Conservation (phyloP, 1,140 invertebrate species). For the Drosophila lowei region DNA sequence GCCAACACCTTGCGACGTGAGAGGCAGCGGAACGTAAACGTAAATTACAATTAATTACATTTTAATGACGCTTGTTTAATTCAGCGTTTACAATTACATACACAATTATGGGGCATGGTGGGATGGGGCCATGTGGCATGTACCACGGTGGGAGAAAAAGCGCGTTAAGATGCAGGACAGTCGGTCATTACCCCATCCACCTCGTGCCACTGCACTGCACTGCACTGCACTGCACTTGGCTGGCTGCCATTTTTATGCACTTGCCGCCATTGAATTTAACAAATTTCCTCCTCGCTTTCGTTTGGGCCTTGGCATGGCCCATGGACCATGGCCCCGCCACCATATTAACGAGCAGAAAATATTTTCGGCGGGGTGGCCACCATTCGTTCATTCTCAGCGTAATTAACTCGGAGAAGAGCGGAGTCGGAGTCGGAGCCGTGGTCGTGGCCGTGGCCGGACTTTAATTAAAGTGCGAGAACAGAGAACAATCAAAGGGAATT, state of each 20-base stretch:
- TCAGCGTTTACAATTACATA: conserved; percentile 82
- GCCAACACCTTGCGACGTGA: conserved; percentile 65
- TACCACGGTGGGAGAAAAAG: background rate
- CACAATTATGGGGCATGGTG: conserved; percentile 66
- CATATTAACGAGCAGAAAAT: conserved; percentile 64
- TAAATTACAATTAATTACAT: conserved; percentile 83
- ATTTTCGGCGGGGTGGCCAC: conserved; percentile 17
- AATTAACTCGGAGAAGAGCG: conserved; percentile 57
- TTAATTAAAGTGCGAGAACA: conserved; percentile 50
- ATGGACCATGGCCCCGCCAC: conserved; percentile 17
- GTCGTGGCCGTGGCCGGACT: conserved; percentile 8
- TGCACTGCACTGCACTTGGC: conserved; percentile 50
- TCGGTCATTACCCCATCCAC: conserved; percentile 57
- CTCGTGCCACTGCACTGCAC: conserved; percentile 4
- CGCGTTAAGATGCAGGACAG: conserved; percentile 39
- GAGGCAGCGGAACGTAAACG: conserved; percentile 59
- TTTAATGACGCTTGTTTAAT: conserved; percentile 83
- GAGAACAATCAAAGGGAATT: conserved; percentile 65
- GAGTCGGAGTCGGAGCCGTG: conserved; percentile 7
- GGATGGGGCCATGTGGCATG: conserved; percentile 1
- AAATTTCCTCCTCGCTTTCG: conserved; percentile 55
- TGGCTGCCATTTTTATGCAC: conserved; percentile 72
- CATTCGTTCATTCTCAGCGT: conserved; percentile 42
- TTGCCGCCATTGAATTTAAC: conserved; percentile 70
- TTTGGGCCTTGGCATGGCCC: background rate